Evolutionary conservation across 2,888 invertebrate species (phyloP).

Genomic region (Acanthococcus lagerstroemiae): DNA sequence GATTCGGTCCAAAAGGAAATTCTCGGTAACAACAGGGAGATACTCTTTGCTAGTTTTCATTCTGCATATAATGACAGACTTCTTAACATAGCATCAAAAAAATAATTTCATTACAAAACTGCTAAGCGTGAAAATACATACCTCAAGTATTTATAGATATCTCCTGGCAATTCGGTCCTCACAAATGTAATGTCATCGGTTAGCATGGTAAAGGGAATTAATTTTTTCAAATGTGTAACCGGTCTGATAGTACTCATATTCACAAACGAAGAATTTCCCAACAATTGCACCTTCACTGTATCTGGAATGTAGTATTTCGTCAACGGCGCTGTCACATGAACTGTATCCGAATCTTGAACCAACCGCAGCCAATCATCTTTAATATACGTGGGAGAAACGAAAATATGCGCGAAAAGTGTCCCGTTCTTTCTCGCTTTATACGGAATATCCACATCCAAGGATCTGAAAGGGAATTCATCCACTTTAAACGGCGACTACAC

Average conservation of each 20-base stretch:
- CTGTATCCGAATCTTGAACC: constrained; percentile 35
- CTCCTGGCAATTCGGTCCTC: constrained; percentile 52
- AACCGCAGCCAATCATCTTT: constrained; percentile 25
- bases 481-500: too few relatives aligned
- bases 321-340: constrained; percentile 35
- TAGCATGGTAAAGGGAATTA: constrained; percentile 64
- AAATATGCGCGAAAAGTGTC: constrained; percentile 65
- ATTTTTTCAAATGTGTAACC: constrained; percentile 65
- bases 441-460: constrained; percentile 59
- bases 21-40: constrained; percentile 72
- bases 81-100: constrained; percentile 17
- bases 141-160: constrained; percentile 47
- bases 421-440: constrained; percentile 71
- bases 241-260: constrained; percentile 42
- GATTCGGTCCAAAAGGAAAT: constrained; percentile 69
- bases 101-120: constrained; percentile 1
- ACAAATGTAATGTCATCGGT: constrained; percentile 61
- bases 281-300: constrained; percentile 53
- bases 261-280: constrained; percentile 45
- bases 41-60: constrained; percentile 54
- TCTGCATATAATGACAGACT: constrained; percentile 43
- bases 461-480: constrained; percentile 44
- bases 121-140: constrained; percentile 38
- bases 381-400: constrained; percentile 42
- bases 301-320: constrained; percentile 33